Conservation (phyloP, 2,113 vertebrate genomes). For the Stigmatopora nigra region DNA sequence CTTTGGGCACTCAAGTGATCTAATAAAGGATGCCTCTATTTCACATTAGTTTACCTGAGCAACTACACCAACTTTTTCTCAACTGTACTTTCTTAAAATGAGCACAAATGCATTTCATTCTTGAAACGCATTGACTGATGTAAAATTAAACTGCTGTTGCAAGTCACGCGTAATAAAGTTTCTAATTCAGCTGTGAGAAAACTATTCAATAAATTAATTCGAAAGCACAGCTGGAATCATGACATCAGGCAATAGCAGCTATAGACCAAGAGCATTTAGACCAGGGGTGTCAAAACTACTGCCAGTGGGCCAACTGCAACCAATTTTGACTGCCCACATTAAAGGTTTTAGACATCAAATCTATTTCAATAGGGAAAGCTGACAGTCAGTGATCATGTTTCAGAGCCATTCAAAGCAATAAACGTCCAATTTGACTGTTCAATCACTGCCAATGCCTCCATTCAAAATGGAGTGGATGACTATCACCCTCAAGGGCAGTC, state of each 20-base stretch:
- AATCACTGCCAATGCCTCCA: too few species aligned
- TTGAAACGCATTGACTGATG: constrained; percentile 14
- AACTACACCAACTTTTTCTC: constrained; percentile 26
- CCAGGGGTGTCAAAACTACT: background rate
- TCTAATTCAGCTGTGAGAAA: constrained; percentile 27
- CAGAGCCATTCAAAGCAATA: too few species aligned
- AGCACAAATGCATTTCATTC: constrained; percentile 23
- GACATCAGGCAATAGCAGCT: constrained; percentile 7
- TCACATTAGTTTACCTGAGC: constrained; percentile 57
- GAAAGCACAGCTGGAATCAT: constrained; percentile 15
- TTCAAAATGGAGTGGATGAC: too few species aligned
- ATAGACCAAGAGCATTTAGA: constrained; percentile 36
- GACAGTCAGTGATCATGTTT: too few species aligned
- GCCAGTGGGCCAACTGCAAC: too few species aligned
- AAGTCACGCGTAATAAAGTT: background rate
- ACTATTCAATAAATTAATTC: constrained; percentile 23
- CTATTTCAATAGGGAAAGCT: too few species aligned
- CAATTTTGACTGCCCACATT: too few species aligned
- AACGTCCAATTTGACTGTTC: too few species aligned
- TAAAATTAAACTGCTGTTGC: constrained; percentile 16
- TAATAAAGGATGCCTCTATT: constrained; percentile 17
- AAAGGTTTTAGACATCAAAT: too few species aligned
- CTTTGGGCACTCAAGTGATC: constrained; percentile 30
- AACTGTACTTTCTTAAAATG: constrained; percentile 23
- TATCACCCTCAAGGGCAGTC: too few species aligned